Conservation (phyloP, 2,888 invertebrate genomes). For the Rotaria macrura region DNA sequence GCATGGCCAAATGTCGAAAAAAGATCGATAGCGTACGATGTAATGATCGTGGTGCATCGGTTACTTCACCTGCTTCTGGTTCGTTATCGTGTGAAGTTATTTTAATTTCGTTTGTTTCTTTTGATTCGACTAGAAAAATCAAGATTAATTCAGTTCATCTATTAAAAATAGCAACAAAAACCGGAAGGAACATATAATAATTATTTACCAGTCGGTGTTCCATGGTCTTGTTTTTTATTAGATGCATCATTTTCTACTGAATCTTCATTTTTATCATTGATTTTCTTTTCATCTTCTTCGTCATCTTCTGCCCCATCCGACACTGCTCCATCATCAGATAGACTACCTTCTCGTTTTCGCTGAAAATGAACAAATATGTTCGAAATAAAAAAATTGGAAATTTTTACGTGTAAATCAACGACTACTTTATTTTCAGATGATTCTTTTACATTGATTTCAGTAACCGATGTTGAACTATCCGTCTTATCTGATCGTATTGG, state of each 20-base stretch:
- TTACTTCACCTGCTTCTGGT: constrained; percentile 38
- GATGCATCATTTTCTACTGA: neutral
- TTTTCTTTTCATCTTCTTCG: constrained; percentile 31
- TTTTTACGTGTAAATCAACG: too few species aligned
- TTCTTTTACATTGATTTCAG: neutral
- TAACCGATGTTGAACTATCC: neutral
- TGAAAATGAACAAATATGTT: too few species aligned
- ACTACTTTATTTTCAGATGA: neutral
- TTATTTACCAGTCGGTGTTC: neutral
- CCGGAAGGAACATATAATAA: neutral
- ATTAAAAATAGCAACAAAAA: constrained; percentile 37
- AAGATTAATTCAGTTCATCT: constrained; percentile 40
- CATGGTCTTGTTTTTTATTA: constrained; percentile 37
- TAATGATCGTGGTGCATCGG: constrained; percentile 52
- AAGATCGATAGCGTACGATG: constrained; percentile 96
- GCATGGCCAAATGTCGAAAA: constrained; percentile 82
- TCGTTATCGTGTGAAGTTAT: constrained; percentile 32
- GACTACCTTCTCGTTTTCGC: constrained; percentile 36
- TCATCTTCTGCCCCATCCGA: constrained; percentile 29
- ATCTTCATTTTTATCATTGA: neutral
- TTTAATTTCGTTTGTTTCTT: constrained; percentile 35
- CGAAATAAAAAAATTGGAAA: too few species aligned
- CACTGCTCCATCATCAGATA: constrained; percentile 22
- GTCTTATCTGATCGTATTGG: neutral
- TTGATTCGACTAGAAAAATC: constrained; percentile 20